phyloP scores from a whole-genome alignment of 2,113 vertebrate species.

The Pachyramphus minor region DNA sequence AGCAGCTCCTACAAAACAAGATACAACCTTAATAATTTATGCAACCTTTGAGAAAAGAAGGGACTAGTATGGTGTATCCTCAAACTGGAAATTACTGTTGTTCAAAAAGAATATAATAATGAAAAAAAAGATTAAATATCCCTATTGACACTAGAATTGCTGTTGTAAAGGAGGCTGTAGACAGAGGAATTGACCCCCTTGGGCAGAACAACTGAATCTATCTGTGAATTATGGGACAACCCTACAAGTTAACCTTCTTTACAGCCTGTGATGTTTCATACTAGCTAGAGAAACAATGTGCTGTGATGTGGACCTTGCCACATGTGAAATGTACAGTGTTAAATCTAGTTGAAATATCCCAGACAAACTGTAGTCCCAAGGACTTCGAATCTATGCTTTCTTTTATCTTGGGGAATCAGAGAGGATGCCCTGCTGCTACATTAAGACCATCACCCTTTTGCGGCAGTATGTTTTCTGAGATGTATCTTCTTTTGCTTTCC shows the following conservation, averaged over 20 bases:
- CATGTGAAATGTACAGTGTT: neutral
- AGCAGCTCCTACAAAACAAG: neutral
- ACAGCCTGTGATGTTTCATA: neutral
- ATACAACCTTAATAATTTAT: slow-evolving; percentile 2
- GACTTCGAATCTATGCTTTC: neutral
- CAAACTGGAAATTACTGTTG: slow-evolving; percentile 21
- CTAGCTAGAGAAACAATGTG: neutral
- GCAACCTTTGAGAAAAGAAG: neutral
- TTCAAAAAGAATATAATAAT: slow-evolving; percentile 48
- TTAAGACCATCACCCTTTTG: neutral
- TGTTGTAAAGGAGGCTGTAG: slow-evolving; percentile 18
- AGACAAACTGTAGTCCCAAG: neutral
- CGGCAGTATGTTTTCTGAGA: neutral
- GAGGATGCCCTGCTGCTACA: neutral
- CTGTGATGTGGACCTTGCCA: neutral
- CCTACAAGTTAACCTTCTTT: neutral
- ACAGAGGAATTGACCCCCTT: slow-evolving; percentile 4
- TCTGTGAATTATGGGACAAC: slow-evolving; percentile 1
- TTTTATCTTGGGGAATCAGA: neutral
- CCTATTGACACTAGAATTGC: neutral
- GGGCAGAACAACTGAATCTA: neutral
- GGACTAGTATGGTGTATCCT: slow-evolving; percentile 3
- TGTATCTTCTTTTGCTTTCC: neutral
- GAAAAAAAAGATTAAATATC: slow-evolving; percentile 48
- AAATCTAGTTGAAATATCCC: neutral